Percentiles rank a stretch among this genome's conserved stretches.
Conservation (phyloP, 2,113 vertebrate species). For the Helogale parvula region DNA sequence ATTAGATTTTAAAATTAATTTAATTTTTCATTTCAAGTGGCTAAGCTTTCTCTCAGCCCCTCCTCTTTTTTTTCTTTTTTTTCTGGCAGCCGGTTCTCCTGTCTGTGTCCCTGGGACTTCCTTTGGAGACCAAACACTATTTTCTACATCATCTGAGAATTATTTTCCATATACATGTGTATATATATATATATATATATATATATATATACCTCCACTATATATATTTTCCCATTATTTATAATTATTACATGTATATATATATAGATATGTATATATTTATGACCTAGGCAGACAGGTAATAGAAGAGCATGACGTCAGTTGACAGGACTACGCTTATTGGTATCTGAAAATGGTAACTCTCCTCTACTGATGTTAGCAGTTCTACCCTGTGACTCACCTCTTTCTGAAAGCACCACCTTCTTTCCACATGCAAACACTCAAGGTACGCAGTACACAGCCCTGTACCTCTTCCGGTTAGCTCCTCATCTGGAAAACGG, state of each 20-base stretch:
- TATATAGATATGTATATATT: not conserved
- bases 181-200: too few species aligned
- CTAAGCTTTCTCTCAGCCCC: conserved; percentile 61
- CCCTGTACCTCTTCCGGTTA: not conserved
- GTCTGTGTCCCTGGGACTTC: not conserved
- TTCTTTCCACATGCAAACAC: not conserved
- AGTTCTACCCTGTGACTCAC: not conserved
- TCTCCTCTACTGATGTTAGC: not conserved
- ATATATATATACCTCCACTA: too few species aligned
- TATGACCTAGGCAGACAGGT: not conserved
- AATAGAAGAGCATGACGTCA: not conserved
- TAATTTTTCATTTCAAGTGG: conserved; percentile 83
- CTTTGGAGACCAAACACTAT: conserved; percentile 54
- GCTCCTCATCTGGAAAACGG: not conserved
- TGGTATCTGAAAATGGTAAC: not conserved
- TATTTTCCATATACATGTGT: not conserved
- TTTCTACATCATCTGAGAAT: conserved; percentile 4
- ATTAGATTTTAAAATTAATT: conserved; percentile 85
- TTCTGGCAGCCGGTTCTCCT: conserved; percentile 63
- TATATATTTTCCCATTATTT: too few species aligned
- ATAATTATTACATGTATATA: too few species aligned
- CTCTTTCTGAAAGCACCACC: not conserved
- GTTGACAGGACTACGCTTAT: not conserved
- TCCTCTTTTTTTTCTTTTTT: conserved; percentile 50
- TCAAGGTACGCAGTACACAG: not conserved